A percentile compares a stretch with the other conserved stretches of the same genome.
Evolutionary conservation across 53 echinoderm and acorn worm genomes (phyloP).

Genomic region (Zoroaster sp.): DNA sequence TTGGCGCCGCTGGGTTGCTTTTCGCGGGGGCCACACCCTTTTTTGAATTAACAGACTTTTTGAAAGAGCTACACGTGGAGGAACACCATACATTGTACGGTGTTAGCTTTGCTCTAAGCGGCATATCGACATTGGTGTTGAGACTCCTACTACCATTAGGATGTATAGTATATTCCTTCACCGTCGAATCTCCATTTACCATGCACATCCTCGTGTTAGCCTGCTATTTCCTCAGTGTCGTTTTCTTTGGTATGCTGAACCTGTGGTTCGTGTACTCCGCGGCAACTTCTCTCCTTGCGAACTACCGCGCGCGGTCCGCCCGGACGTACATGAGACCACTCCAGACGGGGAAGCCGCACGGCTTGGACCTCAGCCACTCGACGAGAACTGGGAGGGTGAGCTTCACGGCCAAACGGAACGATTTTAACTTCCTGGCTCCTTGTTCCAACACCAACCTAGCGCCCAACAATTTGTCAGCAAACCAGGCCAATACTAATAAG

Average conservation of each 20-base stretch:
- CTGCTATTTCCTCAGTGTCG: constrained; percentile 71
- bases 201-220: constrained; percentile 80
- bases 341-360: constrained; percentile 25
- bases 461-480: background rate
- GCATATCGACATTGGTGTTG: constrained; percentile 17
- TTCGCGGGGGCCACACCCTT: constrained; percentile 58
- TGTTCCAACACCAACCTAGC: constrained; percentile 76
- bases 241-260: constrained; percentile 81
- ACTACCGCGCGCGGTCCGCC: constrained; percentile 1
- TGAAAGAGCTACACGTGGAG: constrained; percentile 59
- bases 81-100: constrained; percentile 14
- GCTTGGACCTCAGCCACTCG: constrained; percentile 21
- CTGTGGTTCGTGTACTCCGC: constrained; percentile 62
- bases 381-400: background rate
- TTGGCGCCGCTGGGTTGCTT: constrained; percentile 67
- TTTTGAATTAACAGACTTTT: constrained; percentile 59
- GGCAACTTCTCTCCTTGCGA: constrained; percentile 19
- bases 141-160: constrained; percentile 62
- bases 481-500: background rate
- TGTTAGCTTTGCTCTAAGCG: constrained; percentile 31
- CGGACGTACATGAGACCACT: constrained; percentile 40
- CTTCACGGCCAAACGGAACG: constrained; percentile 41
- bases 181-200: constrained; percentile 50
- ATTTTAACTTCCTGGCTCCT: constrained; percentile 52
- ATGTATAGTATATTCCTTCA: constrained; percentile 40